Evolutionary conservation across 2,797 vertebrate species (phyloP).

Genomic region (Aphelocoma californica): DNA sequence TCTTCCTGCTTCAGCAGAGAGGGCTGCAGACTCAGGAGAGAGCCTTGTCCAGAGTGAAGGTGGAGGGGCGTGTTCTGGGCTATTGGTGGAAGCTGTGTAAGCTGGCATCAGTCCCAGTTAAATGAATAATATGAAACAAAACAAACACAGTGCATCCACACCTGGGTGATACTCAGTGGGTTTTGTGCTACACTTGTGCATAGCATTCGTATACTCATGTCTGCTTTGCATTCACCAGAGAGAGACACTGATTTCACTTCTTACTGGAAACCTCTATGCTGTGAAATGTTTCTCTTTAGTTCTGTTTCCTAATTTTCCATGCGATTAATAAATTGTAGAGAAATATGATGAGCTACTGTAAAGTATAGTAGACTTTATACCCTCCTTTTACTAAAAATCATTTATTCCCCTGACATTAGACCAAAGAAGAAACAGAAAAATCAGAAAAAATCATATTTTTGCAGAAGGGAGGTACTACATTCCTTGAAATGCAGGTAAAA

Average conservation of each 20-base stretch:
- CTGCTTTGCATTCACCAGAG: background rate
- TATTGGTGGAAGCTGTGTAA: background rate
- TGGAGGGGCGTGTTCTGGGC: background rate
- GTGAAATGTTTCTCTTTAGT: background rate
- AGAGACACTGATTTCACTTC: background rate
- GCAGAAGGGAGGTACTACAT: constrained; percentile 78
- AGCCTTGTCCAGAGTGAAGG: background rate
- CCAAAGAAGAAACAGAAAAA: constrained; percentile 82
- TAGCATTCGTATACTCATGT: background rate
- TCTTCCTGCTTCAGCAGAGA: background rate
- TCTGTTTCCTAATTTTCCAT: constrained; percentile 19
- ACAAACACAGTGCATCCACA: background rate
- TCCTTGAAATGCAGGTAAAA: constrained; percentile 83
- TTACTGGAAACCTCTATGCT: background rate
- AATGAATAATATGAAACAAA: background rate
- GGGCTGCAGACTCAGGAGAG: background rate
- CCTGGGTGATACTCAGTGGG: background rate
- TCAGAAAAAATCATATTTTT: constrained; percentile 80
- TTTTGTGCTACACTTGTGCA: background rate
- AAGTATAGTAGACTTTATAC: background rate
- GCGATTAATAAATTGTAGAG: background rate
- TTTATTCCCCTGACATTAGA: constrained; percentile 80
- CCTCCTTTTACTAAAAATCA: constrained; percentile 47
- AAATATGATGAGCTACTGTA: background rate
- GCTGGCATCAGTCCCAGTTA: background rate